These are phyloP conservation scores for Gobiocypris rarus DNA, from an alignment of 2,113 vertebrate genomes.

Conservation along the genomic window DNA sequence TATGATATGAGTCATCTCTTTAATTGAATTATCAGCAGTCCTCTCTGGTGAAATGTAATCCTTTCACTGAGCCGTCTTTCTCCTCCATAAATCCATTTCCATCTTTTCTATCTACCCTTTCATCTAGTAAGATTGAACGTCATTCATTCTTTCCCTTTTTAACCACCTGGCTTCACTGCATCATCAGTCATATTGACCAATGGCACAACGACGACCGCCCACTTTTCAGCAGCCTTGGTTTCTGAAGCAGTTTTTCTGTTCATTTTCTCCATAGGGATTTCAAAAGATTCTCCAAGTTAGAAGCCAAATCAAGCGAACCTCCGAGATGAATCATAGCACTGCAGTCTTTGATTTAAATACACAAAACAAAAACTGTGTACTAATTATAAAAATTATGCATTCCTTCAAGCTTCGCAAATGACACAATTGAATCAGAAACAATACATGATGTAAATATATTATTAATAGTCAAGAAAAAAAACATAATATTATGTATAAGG, in stretches of 20 bases:
- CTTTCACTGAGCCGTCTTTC: constrained; percentile 42
- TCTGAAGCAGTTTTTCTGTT: not conserved
- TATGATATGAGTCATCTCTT: constrained; percentile 68
- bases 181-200: constrained; percentile 11
- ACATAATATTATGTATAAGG: no score
- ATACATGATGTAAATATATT: not conserved
- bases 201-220: not conserved
- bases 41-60: constrained; percentile 58
- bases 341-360: not conserved
- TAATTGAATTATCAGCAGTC: constrained; percentile 67
- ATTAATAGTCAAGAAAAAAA: not conserved
- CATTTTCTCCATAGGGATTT: not conserved
- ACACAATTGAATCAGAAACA: not conserved
- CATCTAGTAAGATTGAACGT: constrained; percentile 39
- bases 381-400: not conserved
- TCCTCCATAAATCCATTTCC: constrained; percentile 35
- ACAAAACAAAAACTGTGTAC: not conserved
- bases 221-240: not conserved
- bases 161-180: not conserved
- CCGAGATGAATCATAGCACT: not conserved
- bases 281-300: not conserved
- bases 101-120: constrained; percentile 37
- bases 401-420: not conserved
- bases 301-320: not conserved
- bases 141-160: constrained; percentile 43